Conservation (phyloP, 2,797 vertebrate species). For the Darevskia nairensis region DNA sequence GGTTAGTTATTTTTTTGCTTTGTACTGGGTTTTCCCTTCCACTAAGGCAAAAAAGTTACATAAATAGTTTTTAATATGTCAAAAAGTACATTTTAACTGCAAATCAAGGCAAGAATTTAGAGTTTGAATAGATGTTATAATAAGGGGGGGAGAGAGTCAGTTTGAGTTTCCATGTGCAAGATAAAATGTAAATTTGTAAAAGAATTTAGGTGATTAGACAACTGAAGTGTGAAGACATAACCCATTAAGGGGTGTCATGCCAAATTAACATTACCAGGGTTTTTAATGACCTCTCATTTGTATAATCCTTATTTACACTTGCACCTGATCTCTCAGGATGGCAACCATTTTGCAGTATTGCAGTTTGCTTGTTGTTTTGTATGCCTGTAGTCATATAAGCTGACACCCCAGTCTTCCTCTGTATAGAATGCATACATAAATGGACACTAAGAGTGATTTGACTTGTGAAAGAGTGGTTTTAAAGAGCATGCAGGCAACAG, state of each 20-base stretch:
- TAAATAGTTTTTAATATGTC: neutral
- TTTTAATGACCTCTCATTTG: constrained; percentile 87
- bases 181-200: constrained; percentile 68
- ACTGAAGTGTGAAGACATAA: constrained; percentile 86
- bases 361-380: accelerated
- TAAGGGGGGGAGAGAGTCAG: constrained; percentile 5
- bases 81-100: constrained; percentile 12
- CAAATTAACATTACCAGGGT: constrained; percentile 88
- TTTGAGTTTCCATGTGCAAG: constrained; percentile 57
- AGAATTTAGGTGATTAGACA: constrained; percentile 79
- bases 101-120: constrained; percentile 9
- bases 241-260: constrained; percentile 82
- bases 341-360: constrained; percentile 23
- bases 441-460: neutral
- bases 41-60: constrained; percentile 10
- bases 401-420: neutral
- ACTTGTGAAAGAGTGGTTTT: neutral
- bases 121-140: neutral
- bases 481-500: no score
- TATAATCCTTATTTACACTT: constrained; percentile 77
- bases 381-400: neutral
- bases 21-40: constrained; percentile 16
- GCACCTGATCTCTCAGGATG: constrained; percentile 63
- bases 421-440: neutral
- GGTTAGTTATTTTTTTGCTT: constrained; percentile 1